Percentiles rank a stretch among this genome's conserved stretches.
These are phyloP conservation scores for Macrochelys suwanniensis DNA, from an alignment of 2,797 vertebrate genomes.

Conservation along the genomic window DNA sequence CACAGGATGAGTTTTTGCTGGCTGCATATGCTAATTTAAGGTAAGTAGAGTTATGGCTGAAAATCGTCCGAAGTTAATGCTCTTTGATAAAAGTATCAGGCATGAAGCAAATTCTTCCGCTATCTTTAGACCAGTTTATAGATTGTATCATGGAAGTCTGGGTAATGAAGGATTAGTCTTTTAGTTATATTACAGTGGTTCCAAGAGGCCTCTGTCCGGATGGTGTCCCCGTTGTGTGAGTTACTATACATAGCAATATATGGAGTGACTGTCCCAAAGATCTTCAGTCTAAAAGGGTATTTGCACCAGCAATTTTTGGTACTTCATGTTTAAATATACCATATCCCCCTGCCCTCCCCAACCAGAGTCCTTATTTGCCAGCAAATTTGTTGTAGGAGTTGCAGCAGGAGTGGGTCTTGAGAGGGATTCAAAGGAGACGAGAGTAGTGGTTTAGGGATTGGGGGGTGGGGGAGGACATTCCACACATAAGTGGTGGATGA, in stretches of 20 bases:
- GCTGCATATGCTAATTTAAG: neutral
- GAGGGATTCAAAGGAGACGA: no score
- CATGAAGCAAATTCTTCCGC: neutral
- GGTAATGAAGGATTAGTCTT: neutral
- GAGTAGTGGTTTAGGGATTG: no score
- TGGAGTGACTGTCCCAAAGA: neutral
- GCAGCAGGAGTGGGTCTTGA: no score
- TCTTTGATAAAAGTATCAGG: neutral
- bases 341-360: no score
- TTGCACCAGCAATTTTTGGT: no score
- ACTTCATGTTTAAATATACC: no score
- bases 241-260: neutral
- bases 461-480: no score
- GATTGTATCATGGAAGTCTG: neutral
- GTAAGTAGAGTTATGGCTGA: neutral
- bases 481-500: no score
- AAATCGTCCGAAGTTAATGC: neutral
- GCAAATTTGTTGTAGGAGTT: no score
- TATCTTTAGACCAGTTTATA: neutral
- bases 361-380: no score
- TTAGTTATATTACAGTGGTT: neutral
- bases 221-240: neutral
- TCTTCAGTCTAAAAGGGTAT: neutral
- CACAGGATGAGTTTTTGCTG: rapidly evolving
- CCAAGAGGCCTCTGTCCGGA: neutral